Base-by-base conservation (phyloP, 2,797 vertebrate species). In the Hafferia zeledoni region DNA sequence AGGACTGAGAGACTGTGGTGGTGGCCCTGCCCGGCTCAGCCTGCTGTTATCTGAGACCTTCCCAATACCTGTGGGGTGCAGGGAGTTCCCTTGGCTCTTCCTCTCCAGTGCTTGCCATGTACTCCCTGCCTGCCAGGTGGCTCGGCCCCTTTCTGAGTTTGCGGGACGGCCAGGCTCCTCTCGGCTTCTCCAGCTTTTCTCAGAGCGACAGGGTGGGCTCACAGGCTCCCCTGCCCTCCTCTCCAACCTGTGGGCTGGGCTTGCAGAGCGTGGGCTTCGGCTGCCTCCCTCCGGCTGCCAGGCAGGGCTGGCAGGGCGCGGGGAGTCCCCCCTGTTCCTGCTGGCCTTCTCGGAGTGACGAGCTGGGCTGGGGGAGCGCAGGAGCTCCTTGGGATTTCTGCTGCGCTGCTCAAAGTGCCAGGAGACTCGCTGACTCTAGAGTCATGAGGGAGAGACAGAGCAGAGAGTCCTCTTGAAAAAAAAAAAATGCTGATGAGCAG, bases 381-480 rank as follows among this genome's bases (percentile, higher is more conserved):
- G 47, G 23, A 74, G 11, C 49, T 96, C 96, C 55, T 53, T 93
- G 90, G 30, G 50, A 60, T 90, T 95, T 96, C 60, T 82, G 70
- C 52, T 46, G 55, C 37, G n/a, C 8, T 91, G 87, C 52, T 97
- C 93, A 0, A 91, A 59, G 63, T 96, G 94, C 96, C 96, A 91
- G 39, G 39, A 77, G 17, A 76, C 60, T 64, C n/a, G 87, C 83
- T 96, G 96, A 64, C 91, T 96, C 98, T 98, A 80, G 68, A 28
- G 67, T 89, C 27, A 72, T 8, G n/a, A 5, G 28, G 7, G 44
- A 11, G 50, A 75, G 43, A 80, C 67, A 43, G 20, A 65, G 55
- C 19, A 77, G 37, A 47, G 27, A 59, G 33, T 79, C 43, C 57
- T 79, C 68, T 93, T 70, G 23, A 63, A 59, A 63, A 59, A 53